phyloP scores from a whole-genome alignment of 2,797 vertebrate genomes.

The Nannoperca australis region DNA sequence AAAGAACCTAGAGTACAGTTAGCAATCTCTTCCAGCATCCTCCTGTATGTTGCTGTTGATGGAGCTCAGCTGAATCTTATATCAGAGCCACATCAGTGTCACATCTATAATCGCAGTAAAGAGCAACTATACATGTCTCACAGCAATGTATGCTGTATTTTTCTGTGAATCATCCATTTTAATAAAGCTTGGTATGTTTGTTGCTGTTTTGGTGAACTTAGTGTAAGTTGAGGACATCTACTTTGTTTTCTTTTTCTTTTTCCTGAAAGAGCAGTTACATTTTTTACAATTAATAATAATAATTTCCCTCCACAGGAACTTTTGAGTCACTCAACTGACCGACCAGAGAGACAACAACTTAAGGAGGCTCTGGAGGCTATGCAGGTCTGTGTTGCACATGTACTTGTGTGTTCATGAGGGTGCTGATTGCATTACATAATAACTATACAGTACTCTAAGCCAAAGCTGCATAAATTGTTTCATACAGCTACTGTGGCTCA shows the following conservation, averaged over 20 bases:
- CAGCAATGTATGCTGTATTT: not conserved
- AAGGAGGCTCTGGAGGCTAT: slow-evolving; percentile 97
- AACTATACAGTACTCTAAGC: not conserved
- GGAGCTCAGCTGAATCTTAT: not conserved
- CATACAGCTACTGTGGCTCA: slow-evolving; percentile 30
- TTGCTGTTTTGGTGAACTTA: not conserved
- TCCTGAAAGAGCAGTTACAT: not conserved
- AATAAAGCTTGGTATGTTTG: not conserved
- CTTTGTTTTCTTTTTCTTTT: not conserved
- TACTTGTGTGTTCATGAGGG: not conserved
- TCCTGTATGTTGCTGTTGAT: not conserved
- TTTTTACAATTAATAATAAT: not conserved
- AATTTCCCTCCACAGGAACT: slow-evolving; percentile 87
- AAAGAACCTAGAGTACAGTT: slow-evolving; percentile 12
- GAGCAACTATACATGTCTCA: not conserved
- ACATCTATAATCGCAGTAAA: slow-evolving; percentile 43
- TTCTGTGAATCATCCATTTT: not conserved
- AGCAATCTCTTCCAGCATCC: not conserved
- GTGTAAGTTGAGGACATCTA: not conserved
- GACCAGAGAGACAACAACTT: slow-evolving; percentile 93
- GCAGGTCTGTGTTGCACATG: slow-evolving; percentile 88
- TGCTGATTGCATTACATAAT: slow-evolving; percentile 17
- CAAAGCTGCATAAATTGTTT: slow-evolving; percentile 29
- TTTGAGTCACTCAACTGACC: slow-evolving; percentile 92
- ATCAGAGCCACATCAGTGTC: slow-evolving; percentile 23